Evolutionary conservation across 2,113 vertebrate genomes (phyloP), one percentile per base, ranked within the genome.

Genomic region (Coreoperca whiteheadi): DNA sequence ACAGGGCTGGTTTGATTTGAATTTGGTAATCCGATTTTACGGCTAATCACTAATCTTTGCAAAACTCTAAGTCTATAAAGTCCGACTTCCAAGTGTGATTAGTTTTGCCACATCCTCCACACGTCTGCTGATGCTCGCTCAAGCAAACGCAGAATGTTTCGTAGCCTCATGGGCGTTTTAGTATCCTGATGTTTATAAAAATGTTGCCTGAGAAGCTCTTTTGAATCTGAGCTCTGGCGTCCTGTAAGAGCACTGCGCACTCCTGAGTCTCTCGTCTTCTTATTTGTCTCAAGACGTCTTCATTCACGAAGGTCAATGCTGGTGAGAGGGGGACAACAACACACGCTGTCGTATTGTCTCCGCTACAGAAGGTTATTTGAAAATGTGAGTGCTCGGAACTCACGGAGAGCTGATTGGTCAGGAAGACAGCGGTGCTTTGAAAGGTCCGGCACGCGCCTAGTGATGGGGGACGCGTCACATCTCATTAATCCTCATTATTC

Each of bases 311-410:
- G 68, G 85, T 81, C 72, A 23, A 73, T 82, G 89, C 92, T 89
- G 92, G 94, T 91, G 87, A 87, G 46, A 71, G 21, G 72, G 50
- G 3, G n/a, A 66, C 11, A 5, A 61, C 16, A n/a, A 34, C 46
- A 16, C 51, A 16, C 46, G 8, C 15, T 2, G 34, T 15, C 73
- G 50, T n/a, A n/a, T 70, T 6, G 54, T 68, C 73, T 70, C 75
- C 73, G 5, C 32, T 23, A 21, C 28, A 61, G 20, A 54, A 11
- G 28, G 59, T 39, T 23, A 23, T 18, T n/a, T 61, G 11, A 20
- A 67, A 81, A 39, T 41, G 48, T 4, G 25, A 61, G 64, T 4
- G 57, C 61, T 74, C 75, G 23, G 28, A 6, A 28, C 34, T 67
- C 65, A 14, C 8, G 16, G 75, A 54, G 46, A 79, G 65, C 74